phyloP scores from a whole-genome alignment of 2,113 vertebrate genomes.

The Crotalus viridis region DNA sequence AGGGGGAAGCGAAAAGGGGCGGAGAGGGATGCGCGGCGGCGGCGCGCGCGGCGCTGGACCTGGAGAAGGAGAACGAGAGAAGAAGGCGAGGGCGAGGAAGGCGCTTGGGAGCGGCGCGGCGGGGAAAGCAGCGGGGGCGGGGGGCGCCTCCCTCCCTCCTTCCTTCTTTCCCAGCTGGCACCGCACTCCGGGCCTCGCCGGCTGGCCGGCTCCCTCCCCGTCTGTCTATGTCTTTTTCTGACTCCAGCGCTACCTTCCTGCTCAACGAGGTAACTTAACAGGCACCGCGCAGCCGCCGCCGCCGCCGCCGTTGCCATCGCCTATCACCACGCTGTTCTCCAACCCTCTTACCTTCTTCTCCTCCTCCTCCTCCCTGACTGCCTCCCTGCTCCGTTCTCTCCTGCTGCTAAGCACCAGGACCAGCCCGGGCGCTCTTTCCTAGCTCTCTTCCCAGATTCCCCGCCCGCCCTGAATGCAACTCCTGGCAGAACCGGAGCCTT shows the following conservation, averaged over 20 bases:
- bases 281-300: conserved; percentile 16
- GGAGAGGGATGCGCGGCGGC: neutral
- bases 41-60: neutral
- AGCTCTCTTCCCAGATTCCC: too few species aligned
- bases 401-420: neutral
- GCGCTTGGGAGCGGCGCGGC: conserved; percentile 19
- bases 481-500: neutral
- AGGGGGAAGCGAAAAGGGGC: conserved; percentile 16
- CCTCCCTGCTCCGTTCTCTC: neutral
- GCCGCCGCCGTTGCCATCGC: neutral
- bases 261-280: conserved; percentile 72
- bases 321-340: neutral
- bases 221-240: conserved; percentile 75
- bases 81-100: neutral
- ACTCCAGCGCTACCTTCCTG: conserved; percentile 78
- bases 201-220: conserved; percentile 56
- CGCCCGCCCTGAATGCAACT: neutral
- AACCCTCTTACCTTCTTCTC: neutral
- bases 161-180: conserved; percentile 7
- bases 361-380: neutral
- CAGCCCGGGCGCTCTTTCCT: neutral
- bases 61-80: conserved; percentile 1
- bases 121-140: conserved; percentile 19
- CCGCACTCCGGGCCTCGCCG: conserved; percentile 53
- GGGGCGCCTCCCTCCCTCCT: conserved; percentile 13